phyloP scores from a whole-genome alignment of 2,888 invertebrate species.

The Cataglyphis livida region DNA sequence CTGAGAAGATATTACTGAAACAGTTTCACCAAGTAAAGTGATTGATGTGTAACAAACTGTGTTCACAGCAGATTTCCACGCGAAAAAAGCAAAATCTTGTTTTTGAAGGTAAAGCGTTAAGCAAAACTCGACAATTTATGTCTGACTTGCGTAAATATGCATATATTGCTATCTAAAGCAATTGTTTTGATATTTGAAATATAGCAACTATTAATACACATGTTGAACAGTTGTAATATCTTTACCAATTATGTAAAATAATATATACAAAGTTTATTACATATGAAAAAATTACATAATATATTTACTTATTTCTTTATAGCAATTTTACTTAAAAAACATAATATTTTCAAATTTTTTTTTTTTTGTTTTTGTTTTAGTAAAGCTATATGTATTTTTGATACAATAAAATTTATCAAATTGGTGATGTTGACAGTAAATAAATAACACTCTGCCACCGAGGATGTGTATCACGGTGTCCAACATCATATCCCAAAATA shows the following conservation, averaged over 20 bases:
- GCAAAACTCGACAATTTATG: not conserved
- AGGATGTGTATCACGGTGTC: not conserved
- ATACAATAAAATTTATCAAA: not conserved
- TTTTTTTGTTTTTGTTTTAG: not conserved
- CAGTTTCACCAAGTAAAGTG: slow-evolving; percentile 41
- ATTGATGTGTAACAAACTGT: slow-evolving; percentile 52
- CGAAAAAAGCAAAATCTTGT: slow-evolving; percentile 34
- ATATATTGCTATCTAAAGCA: not conserved
- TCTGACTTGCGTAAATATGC: not conserved
- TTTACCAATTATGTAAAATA: not conserved
- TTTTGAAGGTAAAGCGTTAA: slow-evolving; percentile 12
- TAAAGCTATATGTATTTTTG: not conserved
- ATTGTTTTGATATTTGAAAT: slow-evolving; percentile 3
- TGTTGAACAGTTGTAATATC: not conserved
- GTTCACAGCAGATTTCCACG: not conserved
- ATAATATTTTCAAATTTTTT: not conserved
- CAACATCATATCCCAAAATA: slow-evolving; percentile 20
- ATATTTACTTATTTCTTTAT: not conserved
- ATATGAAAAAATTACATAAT: not conserved
- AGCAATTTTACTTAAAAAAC: not conserved
- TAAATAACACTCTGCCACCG: slow-evolving; percentile 4
- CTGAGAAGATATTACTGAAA: slow-evolving; percentile 47
- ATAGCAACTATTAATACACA: not conserved
- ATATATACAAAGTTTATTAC: not conserved
- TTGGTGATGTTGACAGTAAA: not conserved